A percentile compares a stretch with the other conserved stretches of the same genome.
Conservation (phyloP, 1,140 invertebrate species). For the Drosophila bipectinata region DNA sequence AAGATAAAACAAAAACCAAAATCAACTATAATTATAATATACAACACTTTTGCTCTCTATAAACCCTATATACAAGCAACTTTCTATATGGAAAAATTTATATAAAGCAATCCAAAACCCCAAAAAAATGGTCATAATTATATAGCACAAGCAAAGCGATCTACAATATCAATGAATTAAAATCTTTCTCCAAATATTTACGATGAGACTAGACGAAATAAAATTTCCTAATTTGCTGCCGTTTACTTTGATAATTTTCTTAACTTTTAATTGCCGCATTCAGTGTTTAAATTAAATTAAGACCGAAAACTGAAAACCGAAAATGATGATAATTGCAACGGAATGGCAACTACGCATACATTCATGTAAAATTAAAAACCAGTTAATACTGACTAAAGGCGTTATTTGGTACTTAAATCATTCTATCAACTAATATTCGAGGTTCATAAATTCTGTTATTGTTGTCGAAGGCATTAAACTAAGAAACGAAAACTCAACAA, state of each 20-base stretch:
- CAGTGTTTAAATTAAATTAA: constrained; percentile 25
- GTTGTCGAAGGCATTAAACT: constrained; percentile 59
- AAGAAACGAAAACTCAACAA: constrained; percentile 26
- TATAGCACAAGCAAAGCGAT: constrained; percentile 42
- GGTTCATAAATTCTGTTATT: constrained; percentile 69
- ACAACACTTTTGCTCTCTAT: constrained; percentile 71
- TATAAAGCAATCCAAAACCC: constrained; percentile 34
- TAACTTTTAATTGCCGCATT: constrained; percentile 19
- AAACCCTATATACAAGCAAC: constrained; percentile 71
- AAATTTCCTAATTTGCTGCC: constrained; percentile 25
- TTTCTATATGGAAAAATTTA: constrained; percentile 68
- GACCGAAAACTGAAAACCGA: constrained; percentile 18
- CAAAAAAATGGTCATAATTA: constrained; percentile 19
- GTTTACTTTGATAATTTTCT: constrained; percentile 9
- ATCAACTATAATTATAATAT: constrained; percentile 54
- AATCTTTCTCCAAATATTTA: constrained; percentile 15
- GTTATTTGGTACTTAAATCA: constrained; percentile 40
- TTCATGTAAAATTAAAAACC: constrained; percentile 42
- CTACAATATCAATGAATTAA: constrained; percentile 24
- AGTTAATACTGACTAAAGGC: constrained; percentile 38
- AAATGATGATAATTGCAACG: constrained; percentile 7
- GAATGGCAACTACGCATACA: constrained; percentile 60
- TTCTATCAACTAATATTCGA: constrained; percentile 45
- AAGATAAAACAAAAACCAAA: constrained; percentile 32
- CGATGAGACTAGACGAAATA: constrained; percentile 1